phyloP scores from a whole-genome alignment of 2,888 invertebrate species.

The Apodemia zela region DNA sequence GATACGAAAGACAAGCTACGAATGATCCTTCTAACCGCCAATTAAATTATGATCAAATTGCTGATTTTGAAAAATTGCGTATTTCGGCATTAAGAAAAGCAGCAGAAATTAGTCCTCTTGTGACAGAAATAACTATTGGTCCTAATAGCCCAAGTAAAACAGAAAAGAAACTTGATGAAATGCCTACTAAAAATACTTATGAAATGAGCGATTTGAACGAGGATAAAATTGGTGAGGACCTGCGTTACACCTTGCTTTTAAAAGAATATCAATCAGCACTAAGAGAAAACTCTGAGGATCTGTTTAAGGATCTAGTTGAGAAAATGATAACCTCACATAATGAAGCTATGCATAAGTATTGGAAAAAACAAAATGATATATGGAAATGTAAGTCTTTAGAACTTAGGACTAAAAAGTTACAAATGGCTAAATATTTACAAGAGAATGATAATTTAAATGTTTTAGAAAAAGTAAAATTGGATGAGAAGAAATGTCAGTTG shows the following conservation, averaged over 20 bases:
- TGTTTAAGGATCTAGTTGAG: constrained; percentile 55
- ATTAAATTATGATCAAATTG: constrained; percentile 51
- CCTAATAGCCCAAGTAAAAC: constrained; percentile 51
- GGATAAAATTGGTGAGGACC: constrained; percentile 57
- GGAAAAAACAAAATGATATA: constrained; percentile 57
- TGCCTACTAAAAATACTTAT: constrained; percentile 40
- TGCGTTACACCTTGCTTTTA: constrained; percentile 54
- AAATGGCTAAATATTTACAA: constrained; percentile 63
- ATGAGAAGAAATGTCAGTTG: constrained; percentile 73
- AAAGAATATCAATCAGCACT: constrained; percentile 56
- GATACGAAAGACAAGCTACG: constrained; percentile 25
- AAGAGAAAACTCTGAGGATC: constrained; percentile 47
- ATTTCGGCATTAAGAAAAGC: constrained; percentile 82
- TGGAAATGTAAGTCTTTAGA: constrained; percentile 61
- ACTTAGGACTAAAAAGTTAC: constrained; percentile 56
- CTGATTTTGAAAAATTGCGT: constrained; percentile 73
- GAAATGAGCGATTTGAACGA: constrained; percentile 45
- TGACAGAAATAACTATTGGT: constrained; percentile 78
- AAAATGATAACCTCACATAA: constrained; percentile 57
- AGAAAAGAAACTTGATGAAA: constrained; percentile 31
- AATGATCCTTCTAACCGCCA: constrained; percentile 41
- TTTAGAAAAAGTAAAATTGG: constrained; percentile 61
- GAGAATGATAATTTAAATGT: constrained; percentile 75
- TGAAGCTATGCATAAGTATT: constrained; percentile 52
- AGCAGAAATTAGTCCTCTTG: constrained; percentile 68